Base-by-base conservation (phyloP, 2,113 vertebrate species). In the Malurus elegans region DNA sequence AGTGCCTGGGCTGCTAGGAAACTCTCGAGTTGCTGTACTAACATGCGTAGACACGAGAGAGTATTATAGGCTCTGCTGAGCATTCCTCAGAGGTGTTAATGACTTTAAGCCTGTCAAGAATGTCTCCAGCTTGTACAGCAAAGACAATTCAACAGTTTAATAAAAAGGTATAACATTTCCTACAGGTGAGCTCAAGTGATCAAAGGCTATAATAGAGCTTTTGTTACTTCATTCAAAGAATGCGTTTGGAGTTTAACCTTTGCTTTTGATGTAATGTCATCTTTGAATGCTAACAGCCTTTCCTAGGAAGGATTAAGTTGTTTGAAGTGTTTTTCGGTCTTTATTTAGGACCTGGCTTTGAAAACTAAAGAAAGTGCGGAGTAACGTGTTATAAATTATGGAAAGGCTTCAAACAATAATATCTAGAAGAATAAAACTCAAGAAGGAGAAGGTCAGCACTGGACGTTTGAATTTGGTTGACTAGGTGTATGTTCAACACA, bases 211-310 rank as follows among this genome's bases (percentile, higher is more conserved):
- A 98, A 98, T 95, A 83, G 89, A 95, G 88, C 93, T 98, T 98
- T 98, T 98, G 98, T 98, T 94, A 92, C 96, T 95, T 91, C 98
- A 97, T 97, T 97, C 96, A 96, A 96, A 95, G 95, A 96, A 96
- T 86, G 95, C 93, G 90, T 97, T 92, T 88, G 91, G 94, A 97
- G 95, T 98, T 98, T 97, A 98, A 95, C 94, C 97, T 93, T 91
- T 36, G 88, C 97, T 97, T 98, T 98, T 98, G 98, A 98, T 98
- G 98, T 97, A 73, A 96, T 97, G 97, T 98, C 96, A 97, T 92
- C 93, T 95, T 97, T 96, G 96, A 98, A 98, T 96, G 87, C 93
- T 93, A 92, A 95, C 96, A 97, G 97, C 94, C 92, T 93, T 95
- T 97, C 92, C 90, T 96, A 93, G 57, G 88, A 88, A 94, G 89